phyloP scores from a whole-genome alignment of 1,140 invertebrate genomes.

The Nylanderia fulva region DNA sequence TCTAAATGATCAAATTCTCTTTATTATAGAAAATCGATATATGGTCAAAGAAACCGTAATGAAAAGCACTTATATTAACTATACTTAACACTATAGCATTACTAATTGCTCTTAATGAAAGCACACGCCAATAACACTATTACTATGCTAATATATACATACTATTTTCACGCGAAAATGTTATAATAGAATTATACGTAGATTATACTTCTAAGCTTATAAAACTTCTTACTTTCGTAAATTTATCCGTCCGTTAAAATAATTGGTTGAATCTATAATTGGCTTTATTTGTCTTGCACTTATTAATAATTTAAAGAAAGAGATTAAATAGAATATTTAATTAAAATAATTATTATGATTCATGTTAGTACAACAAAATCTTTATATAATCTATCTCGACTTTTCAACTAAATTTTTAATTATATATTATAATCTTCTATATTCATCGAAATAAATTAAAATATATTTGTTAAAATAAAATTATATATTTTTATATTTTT shows the following conservation, averaged over 20 bases:
- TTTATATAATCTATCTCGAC: not conserved
- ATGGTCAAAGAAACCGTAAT: not conserved
- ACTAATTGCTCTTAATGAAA: conserved; percentile 43
- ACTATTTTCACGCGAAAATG: conserved; percentile 62
- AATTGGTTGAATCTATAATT: conserved; percentile 15
- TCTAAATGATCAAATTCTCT: conserved; percentile 28
- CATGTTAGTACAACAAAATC: not conserved
- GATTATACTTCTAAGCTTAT: conserved; percentile 48
- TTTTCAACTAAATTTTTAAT: not conserved
- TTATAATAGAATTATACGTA: conserved; percentile 41
- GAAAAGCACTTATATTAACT: conserved; percentile 38
- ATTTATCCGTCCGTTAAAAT: conserved; percentile 69
- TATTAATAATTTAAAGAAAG: not conserved
- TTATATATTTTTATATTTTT: not conserved
- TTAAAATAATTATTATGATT: conserved; percentile 7
- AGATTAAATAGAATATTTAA: not conserved
- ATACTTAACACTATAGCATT: conserved; percentile 35
- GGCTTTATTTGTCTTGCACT: not conserved
- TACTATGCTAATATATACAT: conserved; percentile 63
- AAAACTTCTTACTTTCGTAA: conserved; percentile 62
- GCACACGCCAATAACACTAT: conserved; percentile 16
- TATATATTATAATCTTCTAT: conserved; percentile 9
- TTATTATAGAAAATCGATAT: conserved; percentile 26
- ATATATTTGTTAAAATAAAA: not conserved
- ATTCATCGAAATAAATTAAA: conserved; percentile 6